These are phyloP conservation scores for Ursus arctos DNA, from an alignment of 2,113 vertebrate species.

Conservation along the genomic window DNA sequence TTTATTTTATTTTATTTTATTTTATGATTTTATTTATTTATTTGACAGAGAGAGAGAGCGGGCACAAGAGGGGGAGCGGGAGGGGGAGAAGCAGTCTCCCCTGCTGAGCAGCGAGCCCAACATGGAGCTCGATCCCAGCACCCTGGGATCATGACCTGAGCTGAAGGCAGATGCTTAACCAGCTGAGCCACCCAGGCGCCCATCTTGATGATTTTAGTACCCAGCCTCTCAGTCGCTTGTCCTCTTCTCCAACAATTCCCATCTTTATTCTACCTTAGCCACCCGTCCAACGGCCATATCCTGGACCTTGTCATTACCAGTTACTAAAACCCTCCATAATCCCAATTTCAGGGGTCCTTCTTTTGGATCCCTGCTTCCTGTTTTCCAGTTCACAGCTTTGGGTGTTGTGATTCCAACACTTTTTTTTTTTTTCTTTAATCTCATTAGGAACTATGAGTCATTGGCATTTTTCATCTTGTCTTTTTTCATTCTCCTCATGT, in stretches of 20 bases:
- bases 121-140: too few species aligned
- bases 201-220: background rate
- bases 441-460: background rate
- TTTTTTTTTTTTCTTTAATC: background rate
- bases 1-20: too few species aligned
- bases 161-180: too few species aligned
- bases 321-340: background rate
- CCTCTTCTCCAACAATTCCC: background rate
- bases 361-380: background rate
- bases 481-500: background rate
- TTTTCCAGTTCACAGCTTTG: background rate
- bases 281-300: too few species aligned
- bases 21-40: background rate
- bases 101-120: too few species aligned
- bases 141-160: too few species aligned
- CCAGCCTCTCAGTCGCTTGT: background rate
- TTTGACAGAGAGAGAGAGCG: background rate
- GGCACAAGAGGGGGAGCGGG: too few species aligned
- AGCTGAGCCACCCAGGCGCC: too few species aligned
- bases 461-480: background rate
- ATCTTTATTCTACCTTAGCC: background rate
- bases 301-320: background rate
- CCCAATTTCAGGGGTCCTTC: background rate
- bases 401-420: background rate
- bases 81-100: too few species aligned